These are phyloP conservation scores for Pseudochaenichthys georgianus DNA, from an alignment of 2,797 vertebrate genomes.

Conservation along the genomic window DNA sequence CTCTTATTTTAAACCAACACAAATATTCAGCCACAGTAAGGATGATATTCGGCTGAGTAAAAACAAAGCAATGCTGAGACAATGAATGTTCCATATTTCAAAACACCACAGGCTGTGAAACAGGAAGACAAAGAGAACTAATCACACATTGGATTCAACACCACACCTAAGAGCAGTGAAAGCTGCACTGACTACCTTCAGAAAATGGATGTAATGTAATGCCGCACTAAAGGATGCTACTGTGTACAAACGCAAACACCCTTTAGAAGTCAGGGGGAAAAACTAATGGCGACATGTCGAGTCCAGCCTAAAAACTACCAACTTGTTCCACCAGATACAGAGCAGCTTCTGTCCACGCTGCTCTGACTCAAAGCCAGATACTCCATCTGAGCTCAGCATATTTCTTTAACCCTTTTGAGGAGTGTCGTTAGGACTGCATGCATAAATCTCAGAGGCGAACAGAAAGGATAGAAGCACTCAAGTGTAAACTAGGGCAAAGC, in stretches of 20 bases:
- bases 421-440: constrained; percentile 62
- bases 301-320: constrained; percentile 34
- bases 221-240: not conserved
- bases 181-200: constrained; percentile 18
- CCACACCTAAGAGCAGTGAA: constrained; percentile 28
- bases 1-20: constrained; percentile 21
- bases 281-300: not conserved
- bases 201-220: constrained; percentile 6
- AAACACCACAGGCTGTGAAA: constrained; percentile 39
- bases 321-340: constrained; percentile 55
- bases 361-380: constrained; percentile 46
- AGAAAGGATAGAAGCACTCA: constrained; percentile 72
- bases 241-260: not conserved
- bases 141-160: constrained; percentile 40
- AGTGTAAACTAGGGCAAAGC: constrained; percentile 85
- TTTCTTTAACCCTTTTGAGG: constrained; percentile 62
- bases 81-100: constrained; percentile 49
- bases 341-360: constrained; percentile 34
- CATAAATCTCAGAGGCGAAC: constrained; percentile 74
- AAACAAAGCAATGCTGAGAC: constrained; percentile 44
- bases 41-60: constrained; percentile 47
- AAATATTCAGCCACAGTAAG: constrained; percentile 23
- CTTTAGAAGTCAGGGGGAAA: constrained; percentile 8
- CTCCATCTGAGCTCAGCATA: constrained; percentile 51
- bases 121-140: constrained; percentile 36